Evolutionary conservation across 2,113 vertebrate species (phyloP), one percentile per base, ranked within the genome.

Genomic region (Pterocles orientalis): DNA sequence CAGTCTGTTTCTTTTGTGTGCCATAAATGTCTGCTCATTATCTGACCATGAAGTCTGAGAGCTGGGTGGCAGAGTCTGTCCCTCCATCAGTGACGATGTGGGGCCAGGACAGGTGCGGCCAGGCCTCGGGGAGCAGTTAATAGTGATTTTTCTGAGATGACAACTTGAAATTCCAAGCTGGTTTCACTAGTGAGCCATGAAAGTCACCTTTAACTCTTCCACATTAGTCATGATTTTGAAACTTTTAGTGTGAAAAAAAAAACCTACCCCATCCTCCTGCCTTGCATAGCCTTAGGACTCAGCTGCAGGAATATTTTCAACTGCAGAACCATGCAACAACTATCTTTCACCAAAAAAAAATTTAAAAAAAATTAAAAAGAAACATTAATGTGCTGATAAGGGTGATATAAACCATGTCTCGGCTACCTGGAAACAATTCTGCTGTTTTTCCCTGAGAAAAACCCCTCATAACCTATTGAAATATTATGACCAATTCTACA

Each of bases 81-180:
- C n/a, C 36, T 71, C 77, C 17, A 4, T 77, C 29, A 36, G 16
- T 28, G 65, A 45, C 0, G 0, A 12, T 11, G 29, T 1, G 0
- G 34, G 31, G 24, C n/a, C 47, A 72, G 58, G 53, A 68, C 25
- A 77, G 14, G 24, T 72, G 81, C 1, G 0, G 43, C 36, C 33
- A 68, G 66, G 24, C 43, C 60, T 21, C 11, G 21, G 25, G 61
- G 13, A 89, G 36, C 36, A 41, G 10, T 41, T 77, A 61, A 66
- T 7, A 33, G 29, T 10, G 39, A 43, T 50, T 77, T n/a, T 85
- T 81, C 69, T 60, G 28, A 77, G 34, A 39, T 11, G 20, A n/a
- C 23, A 77, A 6, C 31, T 54, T 81, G 53, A 61, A 92, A 61
- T 68, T 77, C 64, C 47, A 70, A 69, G 29, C 10, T 69, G 47